Conservation (phyloP, 2,113 vertebrate species). For the Toxostoma redivivum region DNA sequence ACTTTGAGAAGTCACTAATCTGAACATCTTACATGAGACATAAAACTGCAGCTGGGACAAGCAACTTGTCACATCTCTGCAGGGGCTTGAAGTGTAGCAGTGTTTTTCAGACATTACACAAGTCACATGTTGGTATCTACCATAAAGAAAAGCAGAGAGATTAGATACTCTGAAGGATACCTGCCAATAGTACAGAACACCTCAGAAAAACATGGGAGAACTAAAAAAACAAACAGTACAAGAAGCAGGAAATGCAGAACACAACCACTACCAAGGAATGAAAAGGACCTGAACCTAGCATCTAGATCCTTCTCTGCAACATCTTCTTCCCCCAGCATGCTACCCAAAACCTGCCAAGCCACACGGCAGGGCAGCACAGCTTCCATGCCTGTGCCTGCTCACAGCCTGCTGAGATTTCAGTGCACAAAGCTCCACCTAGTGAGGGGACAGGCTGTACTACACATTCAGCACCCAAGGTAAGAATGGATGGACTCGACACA, state of each 20-base stretch:
- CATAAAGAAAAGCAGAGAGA: not conserved
- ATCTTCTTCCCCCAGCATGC: fast-evolving
- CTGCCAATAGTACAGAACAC: fast-evolving
- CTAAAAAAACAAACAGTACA: not conserved
- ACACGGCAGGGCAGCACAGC: not conserved
- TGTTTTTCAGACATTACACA: not conserved
- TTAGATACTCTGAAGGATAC: not conserved
- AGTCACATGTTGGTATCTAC: not conserved
- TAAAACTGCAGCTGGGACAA: not conserved
- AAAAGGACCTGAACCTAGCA: not conserved
- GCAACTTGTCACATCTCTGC: not conserved
- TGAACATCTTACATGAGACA: not conserved
- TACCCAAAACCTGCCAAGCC: not conserved
- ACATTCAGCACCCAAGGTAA: not conserved
- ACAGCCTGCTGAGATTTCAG: fast-evolving
- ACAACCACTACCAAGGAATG: not conserved
- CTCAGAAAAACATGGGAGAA: not conserved
- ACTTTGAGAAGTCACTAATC: not conserved
- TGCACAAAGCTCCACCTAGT: not conserved
- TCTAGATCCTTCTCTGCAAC: not conserved
- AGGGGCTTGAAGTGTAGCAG: not conserved
- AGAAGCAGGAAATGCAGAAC: not conserved
- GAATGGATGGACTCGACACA: fast-evolving
- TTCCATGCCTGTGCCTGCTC: not conserved
- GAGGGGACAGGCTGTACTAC: not conserved